These are phyloP conservation scores for Gymnopithys bicolor DNA, from an alignment of 2,797 vertebrate genomes.

Conservation along the genomic window DNA sequence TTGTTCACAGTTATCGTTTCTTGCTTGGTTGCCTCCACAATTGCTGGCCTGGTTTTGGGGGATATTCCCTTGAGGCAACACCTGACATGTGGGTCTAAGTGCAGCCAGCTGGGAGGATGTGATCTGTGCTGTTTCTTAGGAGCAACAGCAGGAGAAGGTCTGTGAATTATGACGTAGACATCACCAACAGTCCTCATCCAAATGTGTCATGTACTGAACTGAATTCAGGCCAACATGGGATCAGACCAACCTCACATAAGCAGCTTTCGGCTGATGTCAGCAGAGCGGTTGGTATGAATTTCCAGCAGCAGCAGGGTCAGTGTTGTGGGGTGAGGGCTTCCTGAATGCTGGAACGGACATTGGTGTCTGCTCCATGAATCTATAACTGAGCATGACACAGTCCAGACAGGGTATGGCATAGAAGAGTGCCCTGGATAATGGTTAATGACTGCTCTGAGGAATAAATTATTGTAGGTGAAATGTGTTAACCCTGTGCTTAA, in stretches of 20 bases:
- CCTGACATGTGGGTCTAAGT: fast-evolving
- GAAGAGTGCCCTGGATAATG: neutral
- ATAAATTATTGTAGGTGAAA: neutral
- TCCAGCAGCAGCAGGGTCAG: neutral
- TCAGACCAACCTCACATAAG: neutral
- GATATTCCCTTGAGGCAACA: fast-evolving
- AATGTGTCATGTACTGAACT: neutral
- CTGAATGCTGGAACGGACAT: neutral
- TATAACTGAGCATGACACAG: neutral
- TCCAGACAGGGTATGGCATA: neutral
- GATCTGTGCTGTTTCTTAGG: neutral
- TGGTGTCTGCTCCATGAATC: neutral
- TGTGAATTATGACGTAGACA: fast-evolving
- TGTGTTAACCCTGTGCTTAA: neutral
- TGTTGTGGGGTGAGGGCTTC: fast-evolving
- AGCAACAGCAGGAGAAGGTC: neutral
- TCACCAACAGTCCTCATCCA: neutral
- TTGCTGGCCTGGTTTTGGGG: neutral
- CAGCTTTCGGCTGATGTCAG: constrained; percentile 24
- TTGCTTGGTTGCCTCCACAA: neutral
- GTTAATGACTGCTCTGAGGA: neutral
- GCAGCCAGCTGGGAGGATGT: fast-evolving
- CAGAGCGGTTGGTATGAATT: neutral
- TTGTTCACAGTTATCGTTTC: neutral
- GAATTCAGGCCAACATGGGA: neutral